A percentile compares a stretch with the other conserved stretches of the same genome.
These are phyloP conservation scores for Diachrysia chrysitis DNA, from an alignment of 2,888 invertebrate genomes.

Conservation along the genomic window DNA sequence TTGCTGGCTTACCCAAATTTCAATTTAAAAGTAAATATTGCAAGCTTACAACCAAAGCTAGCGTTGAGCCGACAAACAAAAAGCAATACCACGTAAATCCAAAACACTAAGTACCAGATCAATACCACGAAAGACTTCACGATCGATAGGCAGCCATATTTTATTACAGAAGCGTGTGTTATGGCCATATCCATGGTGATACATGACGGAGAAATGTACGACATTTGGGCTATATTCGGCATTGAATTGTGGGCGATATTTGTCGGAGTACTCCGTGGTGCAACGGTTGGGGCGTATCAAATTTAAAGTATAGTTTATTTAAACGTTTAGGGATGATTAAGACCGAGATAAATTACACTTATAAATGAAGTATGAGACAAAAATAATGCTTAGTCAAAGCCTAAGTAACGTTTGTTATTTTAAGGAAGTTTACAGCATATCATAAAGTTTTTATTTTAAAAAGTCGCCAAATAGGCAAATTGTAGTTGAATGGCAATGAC, in stretches of 20 bases:
- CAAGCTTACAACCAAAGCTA: too few relatives aligned
- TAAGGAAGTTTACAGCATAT: too few relatives aligned
- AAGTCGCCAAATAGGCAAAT: too few relatives aligned
- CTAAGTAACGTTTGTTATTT: too few relatives aligned
- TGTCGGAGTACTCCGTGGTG: neutral
- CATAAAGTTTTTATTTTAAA: too few relatives aligned
- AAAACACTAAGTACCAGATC: slow-evolving; percentile 36
- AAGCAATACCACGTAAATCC: neutral
- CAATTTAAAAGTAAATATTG: too few relatives aligned
- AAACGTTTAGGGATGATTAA: too few relatives aligned
- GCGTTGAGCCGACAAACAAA: neutral
- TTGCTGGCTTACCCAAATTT: too few relatives aligned
- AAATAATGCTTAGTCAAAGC: too few relatives aligned
- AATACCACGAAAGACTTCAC: slow-evolving; percentile 7
- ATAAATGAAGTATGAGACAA: too few relatives aligned
- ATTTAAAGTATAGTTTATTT: neutral
- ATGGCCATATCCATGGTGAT: slow-evolving; percentile 35
- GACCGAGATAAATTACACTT: too few relatives aligned
- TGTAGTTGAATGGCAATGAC: too few relatives aligned
- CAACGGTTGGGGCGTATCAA: neutral
- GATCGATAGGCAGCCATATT: slow-evolving; percentile 38
- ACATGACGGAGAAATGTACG: neutral
- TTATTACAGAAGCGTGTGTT: slow-evolving; percentile 14
- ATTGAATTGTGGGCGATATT: neutral
- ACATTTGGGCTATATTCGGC: slow-evolving; percentile 10